Conservation (phyloP, 2,113 vertebrate genomes). For the Neolamprologus fasciatus region DNA sequence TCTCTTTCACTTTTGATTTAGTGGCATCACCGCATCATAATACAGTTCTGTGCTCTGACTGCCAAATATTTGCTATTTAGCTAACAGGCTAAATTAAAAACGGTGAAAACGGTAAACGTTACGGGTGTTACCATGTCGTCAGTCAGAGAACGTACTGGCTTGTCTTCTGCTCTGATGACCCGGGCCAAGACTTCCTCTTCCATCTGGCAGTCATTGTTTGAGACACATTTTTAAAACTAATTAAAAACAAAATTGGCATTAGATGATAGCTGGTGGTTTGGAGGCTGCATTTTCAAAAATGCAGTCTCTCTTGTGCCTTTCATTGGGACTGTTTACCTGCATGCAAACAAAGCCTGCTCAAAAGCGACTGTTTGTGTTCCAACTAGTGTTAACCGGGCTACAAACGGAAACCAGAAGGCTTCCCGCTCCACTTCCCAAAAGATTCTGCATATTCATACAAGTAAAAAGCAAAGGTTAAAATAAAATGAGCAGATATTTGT, state of each 20-base stretch:
- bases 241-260: background rate
- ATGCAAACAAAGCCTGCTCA: background rate
- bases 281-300: background rate
- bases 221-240: background rate
- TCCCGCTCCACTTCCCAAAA: background rate
- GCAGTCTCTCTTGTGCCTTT: background rate
- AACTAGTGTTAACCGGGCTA: background rate
- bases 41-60: background rate
- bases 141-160: background rate
- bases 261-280: background rate
- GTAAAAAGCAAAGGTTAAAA: background rate
- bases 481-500: background rate
- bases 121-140: background rate
- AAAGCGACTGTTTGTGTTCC: background rate
- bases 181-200: background rate
- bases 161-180: background rate
- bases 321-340: background rate
- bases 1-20: background rate
- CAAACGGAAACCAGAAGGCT: background rate
- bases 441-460: background rate
- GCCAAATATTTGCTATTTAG: background rate
- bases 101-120: background rate
- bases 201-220: background rate
- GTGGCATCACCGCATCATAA: background rate
- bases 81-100: background rate